Conservation (phyloP, 64 coral and sea anemone genomes). For the Montipora capricornis region DNA sequence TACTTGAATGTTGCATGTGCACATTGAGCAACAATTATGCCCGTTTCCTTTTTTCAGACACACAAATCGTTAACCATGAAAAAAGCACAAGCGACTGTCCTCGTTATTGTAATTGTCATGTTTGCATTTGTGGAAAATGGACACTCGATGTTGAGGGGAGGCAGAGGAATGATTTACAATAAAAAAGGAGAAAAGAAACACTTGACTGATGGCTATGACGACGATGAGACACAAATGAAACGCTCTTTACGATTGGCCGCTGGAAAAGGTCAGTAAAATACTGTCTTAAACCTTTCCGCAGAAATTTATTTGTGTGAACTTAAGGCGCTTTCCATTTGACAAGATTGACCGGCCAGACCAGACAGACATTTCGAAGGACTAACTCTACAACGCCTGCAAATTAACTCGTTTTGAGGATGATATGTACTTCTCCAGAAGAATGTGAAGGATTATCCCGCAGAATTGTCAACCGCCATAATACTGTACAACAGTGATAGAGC, state of each 20-base stretch:
- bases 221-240: neutral
- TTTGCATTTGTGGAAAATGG: neutral
- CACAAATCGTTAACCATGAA: constrained; percentile 18
- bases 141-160: neutral
- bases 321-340: too few species aligned
- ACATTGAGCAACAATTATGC: neutral
- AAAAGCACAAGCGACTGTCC: neutral
- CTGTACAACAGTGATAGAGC: too few species aligned
- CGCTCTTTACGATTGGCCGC: neutral
- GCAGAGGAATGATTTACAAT: constrained; percentile 4
- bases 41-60: neutral
- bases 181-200: neutral
- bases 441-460: too few species aligned
- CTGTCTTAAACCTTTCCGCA: too few species aligned
- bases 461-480: too few species aligned
- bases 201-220: neutral
- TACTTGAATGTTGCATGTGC: neutral
- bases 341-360: too few species aligned
- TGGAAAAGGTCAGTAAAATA: neutral
- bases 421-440: too few species aligned
- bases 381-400: too few species aligned
- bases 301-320: too few species aligned
- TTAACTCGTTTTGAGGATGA: too few species aligned
- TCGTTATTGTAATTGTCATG: constrained; percentile 9
- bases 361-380: too few species aligned